phyloP scores from a whole-genome alignment of 2,888 invertebrate species.

The Octonoba sinensis region DNA sequence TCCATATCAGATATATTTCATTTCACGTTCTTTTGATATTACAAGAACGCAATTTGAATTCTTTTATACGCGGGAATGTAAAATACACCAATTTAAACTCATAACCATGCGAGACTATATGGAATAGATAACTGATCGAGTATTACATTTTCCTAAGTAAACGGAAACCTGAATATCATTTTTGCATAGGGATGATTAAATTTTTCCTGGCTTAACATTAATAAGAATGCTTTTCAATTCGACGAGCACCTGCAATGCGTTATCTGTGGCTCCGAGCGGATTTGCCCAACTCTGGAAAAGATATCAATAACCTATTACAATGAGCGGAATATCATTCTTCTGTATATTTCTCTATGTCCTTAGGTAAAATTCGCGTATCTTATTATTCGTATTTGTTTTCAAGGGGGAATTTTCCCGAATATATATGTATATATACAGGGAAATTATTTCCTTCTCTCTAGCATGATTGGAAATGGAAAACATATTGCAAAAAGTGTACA shows the following conservation, averaged over 20 bases:
- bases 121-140: no score
- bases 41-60: no score
- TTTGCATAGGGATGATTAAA: conserved; percentile 40
- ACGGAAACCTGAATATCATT: neutral
- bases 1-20: no score
- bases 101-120: no score
- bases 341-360: conserved; percentile 52
- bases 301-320: conserved; percentile 60
- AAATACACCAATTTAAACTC: no score
- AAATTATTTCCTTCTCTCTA: no score
- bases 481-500: no score
- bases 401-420: neutral
- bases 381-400: conserved; percentile 53
- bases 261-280: conserved; percentile 47
- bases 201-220: conserved; percentile 46
- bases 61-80: no score
- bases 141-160: no score
- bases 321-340: conserved; percentile 46
- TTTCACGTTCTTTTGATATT: no score
- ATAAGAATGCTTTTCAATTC: conserved; percentile 52
- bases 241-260: conserved; percentile 52
- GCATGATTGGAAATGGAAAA: no score
- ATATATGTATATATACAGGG: no score
- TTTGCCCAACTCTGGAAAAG: conserved; percentile 46
- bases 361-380: conserved; percentile 53